Evolutionary conservation across 2,113 vertebrate genomes (phyloP), one percentile per base, ranked within the genome.

Genomic region (Rhea americana): DNA sequence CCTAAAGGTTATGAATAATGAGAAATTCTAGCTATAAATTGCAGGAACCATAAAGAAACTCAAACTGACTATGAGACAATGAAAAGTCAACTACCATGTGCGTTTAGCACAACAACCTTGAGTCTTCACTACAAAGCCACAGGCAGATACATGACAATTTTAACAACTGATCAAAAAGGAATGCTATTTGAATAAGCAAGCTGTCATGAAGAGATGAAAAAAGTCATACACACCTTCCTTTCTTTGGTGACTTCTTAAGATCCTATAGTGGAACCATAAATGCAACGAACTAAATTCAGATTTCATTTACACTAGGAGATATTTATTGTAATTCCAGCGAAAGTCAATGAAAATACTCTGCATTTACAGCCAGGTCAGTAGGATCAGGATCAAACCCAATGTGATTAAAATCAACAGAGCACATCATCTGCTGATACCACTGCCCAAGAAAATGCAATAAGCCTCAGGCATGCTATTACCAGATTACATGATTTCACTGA

Each of bases 341-440:
- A 56, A 89, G 74, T 48, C 67, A 68, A 14, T 56, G 45, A 59
- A 75, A 72, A 73, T 79, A 35, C 22, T 71, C 26, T 58, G 67
- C 53, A 22, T 87, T 87, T 81, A 59, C 48, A 79, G 39, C 22
- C 35, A 22, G 55, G 37, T 85, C 81, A 85, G 22, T 10, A 51
- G 48, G n/a, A 77, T 83, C 59, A 88, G 78, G 82, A 89, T 96
- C 37, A 92, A 89, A 72, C n/a, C 37, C 5, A 59, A 55, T 94
- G 73, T 96, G 94, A 97, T 94, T 96, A 94, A 98, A 98, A 97
- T 94, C 94, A 79, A 96, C 94, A 94, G 79, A 97, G 94, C 78
- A 91, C 92, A 96, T 94, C 86, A 93, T 96, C 93, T 97, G 85
- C 86, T 93, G 95, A 95, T 94, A 94, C 59, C 63, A 75, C 76